Evolutionary conservation across 2,113 vertebrate genomes (phyloP).

Genomic region (Austrofundulus limnaeus): DNA sequence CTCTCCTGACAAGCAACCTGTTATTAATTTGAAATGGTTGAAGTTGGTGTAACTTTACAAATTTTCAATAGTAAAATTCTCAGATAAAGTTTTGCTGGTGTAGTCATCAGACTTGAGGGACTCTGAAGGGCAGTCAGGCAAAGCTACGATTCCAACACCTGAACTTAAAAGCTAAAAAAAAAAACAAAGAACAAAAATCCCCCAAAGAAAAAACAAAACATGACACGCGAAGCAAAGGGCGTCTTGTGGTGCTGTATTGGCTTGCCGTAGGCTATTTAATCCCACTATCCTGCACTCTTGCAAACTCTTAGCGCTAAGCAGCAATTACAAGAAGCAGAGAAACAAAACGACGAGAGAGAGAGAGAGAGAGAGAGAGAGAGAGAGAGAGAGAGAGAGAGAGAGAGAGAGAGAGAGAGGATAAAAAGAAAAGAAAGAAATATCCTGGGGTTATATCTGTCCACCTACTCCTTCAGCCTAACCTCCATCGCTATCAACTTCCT

Average conservation of each 20-base stretch:
- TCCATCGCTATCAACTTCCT: slow-evolving; percentile 48
- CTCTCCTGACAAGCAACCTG: too few species aligned
- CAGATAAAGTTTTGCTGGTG: slow-evolving; percentile 42
- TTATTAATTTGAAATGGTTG: too few species aligned
- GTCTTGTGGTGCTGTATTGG: slow-evolving; percentile 38
- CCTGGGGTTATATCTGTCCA: slow-evolving; percentile 49
- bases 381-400: too few species aligned
- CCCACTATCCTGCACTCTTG: slow-evolving; percentile 46
- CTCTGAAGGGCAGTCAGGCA: slow-evolving; percentile 35
- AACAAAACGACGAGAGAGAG: slow-evolving; percentile 43
- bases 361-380: too few species aligned
- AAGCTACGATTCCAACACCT: slow-evolving; percentile 46
- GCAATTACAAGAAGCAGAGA: slow-evolving; percentile 63
- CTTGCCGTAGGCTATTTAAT: slow-evolving; percentile 60
- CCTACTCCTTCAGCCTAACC: slow-evolving; percentile 41
- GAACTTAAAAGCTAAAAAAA: slow-evolving; percentile 53
- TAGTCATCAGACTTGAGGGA: slow-evolving; percentile 54
- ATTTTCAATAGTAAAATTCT: slow-evolving; percentile 23
- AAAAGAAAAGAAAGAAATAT: slow-evolving; percentile 23
- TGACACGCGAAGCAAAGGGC: slow-evolving; percentile 62
- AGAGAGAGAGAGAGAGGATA: too few species aligned
- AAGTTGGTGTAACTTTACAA: neutral
- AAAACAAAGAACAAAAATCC: slow-evolving; percentile 54
- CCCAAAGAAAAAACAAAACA: slow-evolving; percentile 64
- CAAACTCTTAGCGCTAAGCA: slow-evolving; percentile 39